Evolutionary conservation across 2,797 vertebrate species (phyloP).

Genomic region (Malurus leucopterus): DNA sequence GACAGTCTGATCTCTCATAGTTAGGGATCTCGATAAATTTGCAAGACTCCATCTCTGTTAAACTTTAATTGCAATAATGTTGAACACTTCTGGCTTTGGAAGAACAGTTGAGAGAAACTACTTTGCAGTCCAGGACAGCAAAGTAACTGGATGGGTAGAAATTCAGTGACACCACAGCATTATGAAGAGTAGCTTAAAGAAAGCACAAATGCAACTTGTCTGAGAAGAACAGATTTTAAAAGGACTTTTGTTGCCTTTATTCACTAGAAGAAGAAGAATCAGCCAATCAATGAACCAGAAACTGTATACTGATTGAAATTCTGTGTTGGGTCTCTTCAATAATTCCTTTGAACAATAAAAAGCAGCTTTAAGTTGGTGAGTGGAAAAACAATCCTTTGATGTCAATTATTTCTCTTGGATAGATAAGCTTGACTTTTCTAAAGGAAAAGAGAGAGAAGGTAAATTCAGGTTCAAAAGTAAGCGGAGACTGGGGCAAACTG

Average conservation of each 20-base stretch:
- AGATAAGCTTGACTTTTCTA: neutral
- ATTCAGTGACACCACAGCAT: neutral
- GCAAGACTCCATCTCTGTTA: neutral
- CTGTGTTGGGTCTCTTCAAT: neutral
- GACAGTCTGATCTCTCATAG: neutral
- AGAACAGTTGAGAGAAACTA: neutral
- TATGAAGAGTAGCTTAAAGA: neutral
- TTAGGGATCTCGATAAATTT: neutral
- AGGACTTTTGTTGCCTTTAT: neutral
- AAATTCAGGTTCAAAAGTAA: neutral
- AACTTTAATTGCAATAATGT: neutral
- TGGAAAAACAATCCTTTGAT: slow-evolving; percentile 16
- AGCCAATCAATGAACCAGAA: neutral
- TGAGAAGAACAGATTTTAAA: neutral
- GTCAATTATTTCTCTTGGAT: neutral
- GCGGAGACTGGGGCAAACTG: neutral
- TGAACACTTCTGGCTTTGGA: neutral
- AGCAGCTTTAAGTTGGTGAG: slow-evolving; percentile 1
- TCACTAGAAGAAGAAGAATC: neutral
- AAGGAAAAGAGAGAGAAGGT: neutral
- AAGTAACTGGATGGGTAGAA: neutral
- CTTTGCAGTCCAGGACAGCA: neutral
- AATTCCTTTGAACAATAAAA: neutral
- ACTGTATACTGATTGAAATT: neutral
- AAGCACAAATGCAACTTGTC: neutral